Evolutionary conservation across 2,888 invertebrate species (phyloP).

Genomic region (Cacoxenus indagator): DNA sequence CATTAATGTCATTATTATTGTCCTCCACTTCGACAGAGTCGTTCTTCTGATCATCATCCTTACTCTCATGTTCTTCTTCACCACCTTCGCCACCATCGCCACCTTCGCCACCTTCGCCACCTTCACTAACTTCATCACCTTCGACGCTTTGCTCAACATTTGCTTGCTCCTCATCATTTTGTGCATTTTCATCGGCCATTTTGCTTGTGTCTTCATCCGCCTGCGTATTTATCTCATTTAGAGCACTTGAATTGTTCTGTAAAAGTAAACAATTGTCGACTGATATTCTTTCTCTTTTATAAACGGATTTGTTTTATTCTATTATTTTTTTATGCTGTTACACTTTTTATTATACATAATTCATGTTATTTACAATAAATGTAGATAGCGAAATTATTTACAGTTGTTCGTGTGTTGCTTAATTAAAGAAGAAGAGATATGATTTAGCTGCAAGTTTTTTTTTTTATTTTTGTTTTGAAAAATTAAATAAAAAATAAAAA

Average conservation of each 20-base stretch:
- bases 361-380: slow-evolving; percentile 22
- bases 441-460: neutral
- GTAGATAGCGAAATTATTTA: slow-evolving; percentile 28
- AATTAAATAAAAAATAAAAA: slow-evolving; percentile 14
- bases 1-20: slow-evolving; percentile 33
- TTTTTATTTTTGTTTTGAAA: neutral
- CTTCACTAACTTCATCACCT: neutral
- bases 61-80: slow-evolving; percentile 32
- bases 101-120: slow-evolving; percentile 33
- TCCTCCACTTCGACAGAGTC: slow-evolving; percentile 23
- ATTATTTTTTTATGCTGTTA: neutral
- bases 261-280: slow-evolving; percentile 72
- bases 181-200: neutral
- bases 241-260: slow-evolving; percentile 68
- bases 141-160: slow-evolving; percentile 2
- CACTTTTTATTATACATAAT: neutral
- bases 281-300: slow-evolving; percentile 66
- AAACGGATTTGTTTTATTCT: slow-evolving; percentile 13
- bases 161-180: slow-evolving; percentile 18
- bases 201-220: slow-evolving; percentile 36
- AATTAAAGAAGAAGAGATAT: neutral
- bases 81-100: neutral
- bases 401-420: neutral
- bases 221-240: slow-evolving; percentile 47
- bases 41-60: slow-evolving; percentile 29